Percentiles rank a stretch among this genome's conserved stretches.
Evolutionary conservation across 2,113 vertebrate species (phyloP).

Genomic region (Gadus macrocephalus): DNA sequence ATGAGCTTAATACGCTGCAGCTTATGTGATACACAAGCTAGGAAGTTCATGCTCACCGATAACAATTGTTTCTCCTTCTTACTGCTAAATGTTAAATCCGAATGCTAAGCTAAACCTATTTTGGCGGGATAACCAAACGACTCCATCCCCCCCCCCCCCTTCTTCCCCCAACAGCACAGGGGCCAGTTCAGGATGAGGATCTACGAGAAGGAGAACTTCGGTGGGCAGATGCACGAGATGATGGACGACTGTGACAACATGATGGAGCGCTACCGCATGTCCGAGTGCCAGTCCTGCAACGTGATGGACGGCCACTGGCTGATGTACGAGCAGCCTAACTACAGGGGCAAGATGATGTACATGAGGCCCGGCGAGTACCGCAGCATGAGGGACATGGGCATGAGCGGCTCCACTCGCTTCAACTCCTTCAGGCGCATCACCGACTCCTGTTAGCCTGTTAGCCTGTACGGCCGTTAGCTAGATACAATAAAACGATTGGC

Average conservation of each 20-base stretch:
- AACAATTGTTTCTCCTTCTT: no score
- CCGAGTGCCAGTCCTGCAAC: constrained; percentile 69
- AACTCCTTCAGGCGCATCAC: constrained; percentile 55
- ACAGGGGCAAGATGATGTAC: constrained; percentile 57
- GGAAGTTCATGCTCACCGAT: no score
- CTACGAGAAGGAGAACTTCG: constrained; percentile 24
- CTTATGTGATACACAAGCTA: no score
- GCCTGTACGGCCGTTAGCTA: no score
- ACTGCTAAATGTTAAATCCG: no score
- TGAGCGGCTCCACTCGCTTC: constrained; percentile 31
- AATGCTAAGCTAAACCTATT: no score
- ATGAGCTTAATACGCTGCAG: no score
- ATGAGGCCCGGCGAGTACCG: constrained; percentile 63
- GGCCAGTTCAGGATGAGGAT: constrained; percentile 58
- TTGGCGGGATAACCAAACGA: no score
- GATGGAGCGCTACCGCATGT: constrained; percentile 57
- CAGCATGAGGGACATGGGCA: constrained; percentile 48
- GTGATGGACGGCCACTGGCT: constrained; percentile 72
- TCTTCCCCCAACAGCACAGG: constrained; percentile 45
- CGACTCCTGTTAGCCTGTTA: no score
- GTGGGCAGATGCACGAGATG: constrained; percentile 46
- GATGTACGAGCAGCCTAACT: constrained; percentile 66
- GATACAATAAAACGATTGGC: no score
- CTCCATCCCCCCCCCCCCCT: no score
- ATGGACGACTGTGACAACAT: constrained; percentile 58